These are phyloP conservation scores for Bicyclus anynana DNA, from an alignment of 1,140 invertebrate genomes.

Conservation along the genomic window DNA sequence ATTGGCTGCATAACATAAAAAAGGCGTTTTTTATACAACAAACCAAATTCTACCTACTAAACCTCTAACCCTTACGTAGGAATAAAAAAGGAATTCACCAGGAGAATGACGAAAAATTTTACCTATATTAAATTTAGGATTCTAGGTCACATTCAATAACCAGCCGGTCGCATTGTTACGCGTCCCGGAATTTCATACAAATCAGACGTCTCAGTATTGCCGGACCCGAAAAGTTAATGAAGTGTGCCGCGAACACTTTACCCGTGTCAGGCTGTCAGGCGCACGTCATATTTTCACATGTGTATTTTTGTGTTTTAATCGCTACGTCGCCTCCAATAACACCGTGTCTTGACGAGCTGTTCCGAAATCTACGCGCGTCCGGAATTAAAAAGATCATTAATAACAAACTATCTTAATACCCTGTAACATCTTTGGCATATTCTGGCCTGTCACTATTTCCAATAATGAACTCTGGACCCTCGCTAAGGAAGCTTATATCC, in stretches of 20 bases:
- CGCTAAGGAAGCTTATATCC: no score
- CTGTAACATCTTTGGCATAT: no score
- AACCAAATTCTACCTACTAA: no score
- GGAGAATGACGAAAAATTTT: background rate
- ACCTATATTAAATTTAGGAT: background rate
- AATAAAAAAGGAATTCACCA: background rate
- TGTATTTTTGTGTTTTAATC: conserved; percentile 60
- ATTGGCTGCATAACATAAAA: no score
- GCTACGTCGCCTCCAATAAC: conserved; percentile 56
- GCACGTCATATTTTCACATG: conserved; percentile 63
- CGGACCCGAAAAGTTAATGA: conserved; percentile 58
- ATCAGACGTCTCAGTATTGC: conserved; percentile 18
- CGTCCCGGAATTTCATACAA: conserved; percentile 14
- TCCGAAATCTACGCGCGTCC: conserved; percentile 22
- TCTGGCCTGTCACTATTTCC: no score
- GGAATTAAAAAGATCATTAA: no score
- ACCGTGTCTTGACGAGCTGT: conserved; percentile 26
- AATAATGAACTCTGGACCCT: no score
- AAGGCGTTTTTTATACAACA: no score
- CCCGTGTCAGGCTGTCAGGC: conserved; percentile 71
- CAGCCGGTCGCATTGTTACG: background rate
- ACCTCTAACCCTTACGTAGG: background rate
- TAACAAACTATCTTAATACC: no score
- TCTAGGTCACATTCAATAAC: background rate
- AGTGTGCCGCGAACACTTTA: conserved; percentile 66